Evolutionary conservation across 2,113 vertebrate species (phyloP).

Genomic region (Hippocampus abdominalis): DNA sequence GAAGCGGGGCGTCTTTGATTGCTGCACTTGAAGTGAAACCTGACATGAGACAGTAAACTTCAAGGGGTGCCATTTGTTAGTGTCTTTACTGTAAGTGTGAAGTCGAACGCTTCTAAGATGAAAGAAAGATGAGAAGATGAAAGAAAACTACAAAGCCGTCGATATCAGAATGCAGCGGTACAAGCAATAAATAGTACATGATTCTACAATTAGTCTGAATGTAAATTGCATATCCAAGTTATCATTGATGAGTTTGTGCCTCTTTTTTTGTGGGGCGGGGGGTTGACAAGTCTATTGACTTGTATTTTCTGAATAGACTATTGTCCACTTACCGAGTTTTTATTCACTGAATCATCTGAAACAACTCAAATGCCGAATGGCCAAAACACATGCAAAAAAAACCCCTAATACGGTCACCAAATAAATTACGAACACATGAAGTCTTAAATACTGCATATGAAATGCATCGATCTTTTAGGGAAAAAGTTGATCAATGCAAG

Average conservation of each 20-base stretch:
- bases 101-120: neutral
- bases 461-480: too few relatives aligned
- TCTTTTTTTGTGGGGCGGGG: too few relatives aligned
- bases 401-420: too few relatives aligned
- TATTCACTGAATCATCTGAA: neutral
- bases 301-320: neutral
- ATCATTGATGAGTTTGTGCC: neutral
- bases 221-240: neutral
- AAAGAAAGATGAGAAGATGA: neutral
- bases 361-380: too few relatives aligned
- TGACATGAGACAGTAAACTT: neutral
- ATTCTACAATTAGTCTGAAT: neutral
- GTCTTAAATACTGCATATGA: too few relatives aligned
- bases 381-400: too few relatives aligned
- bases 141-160: neutral
- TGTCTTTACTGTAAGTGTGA: neutral
- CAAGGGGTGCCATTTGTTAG: neutral
- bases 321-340: neutral
- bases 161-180: neutral
- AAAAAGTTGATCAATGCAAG: too few relatives aligned
- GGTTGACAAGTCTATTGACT: neutral
- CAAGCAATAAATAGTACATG: neutral
- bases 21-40: neutral
- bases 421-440: too few relatives aligned
- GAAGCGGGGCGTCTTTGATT: constrained; percentile 14